Conservation (phyloP, 2,888 invertebrate genomes). For the Allacma fusca region DNA sequence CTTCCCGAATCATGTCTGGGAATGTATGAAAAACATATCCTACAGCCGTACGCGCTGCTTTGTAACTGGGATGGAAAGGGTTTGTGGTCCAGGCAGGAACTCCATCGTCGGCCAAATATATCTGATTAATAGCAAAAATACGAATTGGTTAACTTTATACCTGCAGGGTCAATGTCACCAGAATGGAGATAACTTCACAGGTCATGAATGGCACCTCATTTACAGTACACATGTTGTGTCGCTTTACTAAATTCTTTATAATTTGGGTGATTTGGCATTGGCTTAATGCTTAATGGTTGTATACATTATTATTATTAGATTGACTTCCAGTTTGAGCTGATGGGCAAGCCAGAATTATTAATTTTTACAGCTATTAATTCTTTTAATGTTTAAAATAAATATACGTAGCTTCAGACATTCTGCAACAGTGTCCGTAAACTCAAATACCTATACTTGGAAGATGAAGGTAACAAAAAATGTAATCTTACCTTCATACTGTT, state of each 20-base stretch:
- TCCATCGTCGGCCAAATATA: conserved; percentile 59
- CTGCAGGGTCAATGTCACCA: conserved; percentile 88
- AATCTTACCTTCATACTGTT: conserved; percentile 79
- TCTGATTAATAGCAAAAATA: no score
- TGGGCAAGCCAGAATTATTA: no score
- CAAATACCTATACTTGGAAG: no score
- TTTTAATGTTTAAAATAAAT: no score
- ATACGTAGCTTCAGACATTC: no score
- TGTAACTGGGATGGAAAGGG: conserved; percentile 89
- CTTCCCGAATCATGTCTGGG: conserved; percentile 95
- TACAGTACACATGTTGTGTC: conserved; percentile 83
- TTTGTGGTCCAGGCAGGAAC: conserved; percentile 87
- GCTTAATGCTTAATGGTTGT: no score
- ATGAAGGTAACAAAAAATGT: no score
- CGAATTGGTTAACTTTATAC: no score
- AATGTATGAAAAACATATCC: conserved; percentile 87
- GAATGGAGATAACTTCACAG: conserved; percentile 97
- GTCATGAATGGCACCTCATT: conserved; percentile 92
- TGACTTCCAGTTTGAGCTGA: conserved; percentile 66
- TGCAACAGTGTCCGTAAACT: no score
- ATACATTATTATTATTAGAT: no score
- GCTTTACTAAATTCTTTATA: conserved; percentile 87
- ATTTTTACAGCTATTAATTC: no score
- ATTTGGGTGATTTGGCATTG: conserved; percentile 89
- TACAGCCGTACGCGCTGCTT: conserved; percentile 84